A percentile compares a stretch with the other conserved stretches of the same genome.
Conservation (phyloP, 2,888 invertebrate genomes). For the Drosophila monieri region DNA sequence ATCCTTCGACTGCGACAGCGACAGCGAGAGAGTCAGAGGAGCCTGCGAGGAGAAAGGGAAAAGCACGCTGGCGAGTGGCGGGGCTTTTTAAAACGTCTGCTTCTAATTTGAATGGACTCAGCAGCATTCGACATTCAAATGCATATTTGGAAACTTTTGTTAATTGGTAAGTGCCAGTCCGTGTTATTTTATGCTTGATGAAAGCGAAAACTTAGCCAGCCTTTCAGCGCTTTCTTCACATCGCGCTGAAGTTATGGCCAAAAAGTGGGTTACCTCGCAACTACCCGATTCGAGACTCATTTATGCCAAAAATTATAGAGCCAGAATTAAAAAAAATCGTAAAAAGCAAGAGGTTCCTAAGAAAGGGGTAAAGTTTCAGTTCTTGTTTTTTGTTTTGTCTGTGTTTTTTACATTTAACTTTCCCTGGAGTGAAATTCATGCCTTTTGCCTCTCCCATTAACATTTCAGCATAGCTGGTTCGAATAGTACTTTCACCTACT, state of each 20-base stretch:
- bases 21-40: background rate
- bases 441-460: constrained; percentile 3
- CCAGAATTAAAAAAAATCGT: constrained; percentile 27
- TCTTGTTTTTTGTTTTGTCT: constrained; percentile 5
- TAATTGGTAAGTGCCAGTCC: constrained; percentile 81
- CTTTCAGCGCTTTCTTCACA: background rate
- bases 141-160: constrained; percentile 83
- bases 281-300: background rate
- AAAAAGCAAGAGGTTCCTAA: constrained; percentile 5
- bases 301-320: background rate
- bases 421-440: constrained; percentile 9
- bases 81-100: constrained; percentile 64
- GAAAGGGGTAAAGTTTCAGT: constrained; percentile 18
- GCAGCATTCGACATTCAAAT: constrained; percentile 81
- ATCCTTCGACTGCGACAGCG: constrained; percentile 12
- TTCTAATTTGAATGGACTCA: constrained; percentile 82
- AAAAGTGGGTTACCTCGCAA: background rate
- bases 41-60: background rate
- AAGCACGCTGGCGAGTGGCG: constrained; percentile 38
- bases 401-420: constrained; percentile 51
- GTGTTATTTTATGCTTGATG: constrained; percentile 39
- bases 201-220: constrained; percentile 36
- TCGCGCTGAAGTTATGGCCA: background rate
- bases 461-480: constrained; percentile 63
- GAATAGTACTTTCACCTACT: constrained; percentile 68